phyloP scores from a whole-genome alignment of 23 tunicate genomes.

The Ascidia mentula region DNA sequence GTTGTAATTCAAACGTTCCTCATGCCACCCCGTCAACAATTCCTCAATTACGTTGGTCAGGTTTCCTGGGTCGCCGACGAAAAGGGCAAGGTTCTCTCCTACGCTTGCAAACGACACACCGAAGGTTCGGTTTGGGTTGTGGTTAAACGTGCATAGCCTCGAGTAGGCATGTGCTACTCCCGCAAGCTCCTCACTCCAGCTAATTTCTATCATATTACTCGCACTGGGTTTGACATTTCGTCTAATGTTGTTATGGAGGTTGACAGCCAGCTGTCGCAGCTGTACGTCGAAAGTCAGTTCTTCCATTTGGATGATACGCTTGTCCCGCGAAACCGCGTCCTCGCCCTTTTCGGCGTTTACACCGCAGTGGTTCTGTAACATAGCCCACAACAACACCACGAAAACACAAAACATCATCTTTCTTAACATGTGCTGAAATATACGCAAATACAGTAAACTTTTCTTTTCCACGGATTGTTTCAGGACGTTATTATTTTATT shows the following conservation, averaged over 20 bases:
- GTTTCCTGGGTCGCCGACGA: neutral
- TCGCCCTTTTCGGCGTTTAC: too few relatives aligned
- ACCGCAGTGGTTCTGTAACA: too few relatives aligned
- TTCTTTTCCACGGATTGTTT: too few relatives aligned
- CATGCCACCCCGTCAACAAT: conserved; percentile 1
- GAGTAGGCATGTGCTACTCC: conserved; percentile 19
- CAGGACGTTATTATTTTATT: too few relatives aligned
- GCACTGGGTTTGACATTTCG: conserved; percentile 16
- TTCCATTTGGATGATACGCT: neutral
- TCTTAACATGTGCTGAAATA: too few relatives aligned
- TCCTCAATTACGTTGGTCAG: neutral
- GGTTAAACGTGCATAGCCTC: conserved; percentile 15
- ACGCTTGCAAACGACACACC: neutral
- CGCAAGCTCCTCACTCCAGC: conserved; percentile 11
- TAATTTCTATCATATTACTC: conserved; percentile 17
- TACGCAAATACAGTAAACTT: too few relatives aligned
- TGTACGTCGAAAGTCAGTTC: neutral
- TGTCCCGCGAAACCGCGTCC: too few relatives aligned
- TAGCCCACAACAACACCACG: too few relatives aligned
- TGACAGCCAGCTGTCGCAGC: neutral
- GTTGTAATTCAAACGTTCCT: conserved; percentile 1
- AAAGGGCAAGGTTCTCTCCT: conserved; percentile 22
- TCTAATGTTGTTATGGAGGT: conserved; percentile 16
- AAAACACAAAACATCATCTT: too few relatives aligned
- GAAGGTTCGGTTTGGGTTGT: neutral